Evolutionary conservation across 37 sponge, comb jelly and placozoan species (phyloP).

Genomic region (Oopsacas minuta): DNA sequence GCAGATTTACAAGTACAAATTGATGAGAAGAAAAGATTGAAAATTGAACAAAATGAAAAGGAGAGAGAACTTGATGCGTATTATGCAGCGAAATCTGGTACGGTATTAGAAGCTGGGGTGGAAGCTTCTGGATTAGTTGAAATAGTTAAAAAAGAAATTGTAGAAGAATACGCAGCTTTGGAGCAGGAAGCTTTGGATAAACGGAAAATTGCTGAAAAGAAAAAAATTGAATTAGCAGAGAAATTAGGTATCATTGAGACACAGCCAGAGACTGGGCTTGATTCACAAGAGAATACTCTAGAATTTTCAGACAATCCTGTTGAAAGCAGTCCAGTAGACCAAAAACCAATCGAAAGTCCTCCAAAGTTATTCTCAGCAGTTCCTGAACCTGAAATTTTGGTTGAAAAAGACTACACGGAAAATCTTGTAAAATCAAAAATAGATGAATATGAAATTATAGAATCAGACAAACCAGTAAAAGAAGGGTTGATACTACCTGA

Average conservation of each 20-base stretch:
- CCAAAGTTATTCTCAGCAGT: neutral
- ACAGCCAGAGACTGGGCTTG: neutral
- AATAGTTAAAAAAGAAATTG: neutral
- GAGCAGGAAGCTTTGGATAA: neutral
- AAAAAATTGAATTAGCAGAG: neutral
- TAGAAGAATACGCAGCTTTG: constrained; percentile 8
- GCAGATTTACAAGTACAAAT: neutral
- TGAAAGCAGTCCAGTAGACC: neutral
- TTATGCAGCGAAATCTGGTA: constrained; percentile 1
- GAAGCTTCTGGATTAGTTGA: neutral
- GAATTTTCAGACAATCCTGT: neutral
- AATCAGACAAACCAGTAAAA: neutral
- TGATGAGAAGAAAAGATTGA: neutral
- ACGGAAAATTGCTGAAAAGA: neutral
- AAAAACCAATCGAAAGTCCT: neutral
- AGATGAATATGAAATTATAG: neutral
- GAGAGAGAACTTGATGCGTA: neutral
- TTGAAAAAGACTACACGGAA: too few species aligned
- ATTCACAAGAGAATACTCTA: too few species aligned
- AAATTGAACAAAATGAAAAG: neutral
- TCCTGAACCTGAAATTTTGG: too few species aligned
- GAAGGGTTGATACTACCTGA: neutral
- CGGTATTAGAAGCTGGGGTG: neutral
- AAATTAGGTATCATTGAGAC: neutral
- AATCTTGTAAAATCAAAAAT: too few species aligned